These are phyloP conservation scores for Xenentodon cancila DNA, from an alignment of 2,797 vertebrate genomes.

Conservation along the genomic window DNA sequence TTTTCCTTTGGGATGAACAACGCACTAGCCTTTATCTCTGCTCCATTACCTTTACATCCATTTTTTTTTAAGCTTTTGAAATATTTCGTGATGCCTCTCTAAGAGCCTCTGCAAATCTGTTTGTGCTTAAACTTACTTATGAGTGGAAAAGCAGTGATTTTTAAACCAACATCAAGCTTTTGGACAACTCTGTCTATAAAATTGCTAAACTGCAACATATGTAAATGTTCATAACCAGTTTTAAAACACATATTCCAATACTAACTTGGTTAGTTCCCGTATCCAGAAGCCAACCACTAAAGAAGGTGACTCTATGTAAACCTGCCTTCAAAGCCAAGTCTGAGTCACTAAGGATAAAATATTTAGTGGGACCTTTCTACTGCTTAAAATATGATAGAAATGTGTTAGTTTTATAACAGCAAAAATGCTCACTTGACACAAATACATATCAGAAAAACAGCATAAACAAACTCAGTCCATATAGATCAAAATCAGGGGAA, in stretches of 20 bases:
- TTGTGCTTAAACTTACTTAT: constrained; percentile 3
- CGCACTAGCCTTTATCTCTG: constrained; percentile 28
- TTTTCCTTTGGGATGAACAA: constrained; percentile 60
- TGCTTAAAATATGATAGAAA: no score
- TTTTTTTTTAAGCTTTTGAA: not conserved
- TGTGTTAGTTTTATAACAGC: not conserved
- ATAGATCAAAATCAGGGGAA: constrained; percentile 13
- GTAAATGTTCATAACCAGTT: not conserved
- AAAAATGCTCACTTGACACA: not conserved
- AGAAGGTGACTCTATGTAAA: no score
- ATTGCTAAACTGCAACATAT: constrained; percentile 4
- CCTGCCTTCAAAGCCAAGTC: no score
- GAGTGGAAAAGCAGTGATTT: not conserved
- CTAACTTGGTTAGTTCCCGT: no score
- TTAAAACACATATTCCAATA: not conserved
- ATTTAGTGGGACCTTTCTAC: no score
- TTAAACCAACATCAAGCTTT: constrained; percentile 1
- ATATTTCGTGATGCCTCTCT: constrained; percentile 8
- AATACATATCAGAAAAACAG: no score
- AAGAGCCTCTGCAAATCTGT: constrained; percentile 19
- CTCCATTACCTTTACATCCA: constrained; percentile 7
- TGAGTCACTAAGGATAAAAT: no score
- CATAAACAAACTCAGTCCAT: not conserved
- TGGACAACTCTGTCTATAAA: not conserved
- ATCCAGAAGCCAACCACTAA: no score